phyloP scores from a whole-genome alignment of 1,140 invertebrate species.

The Zaprionus taronus region DNA sequence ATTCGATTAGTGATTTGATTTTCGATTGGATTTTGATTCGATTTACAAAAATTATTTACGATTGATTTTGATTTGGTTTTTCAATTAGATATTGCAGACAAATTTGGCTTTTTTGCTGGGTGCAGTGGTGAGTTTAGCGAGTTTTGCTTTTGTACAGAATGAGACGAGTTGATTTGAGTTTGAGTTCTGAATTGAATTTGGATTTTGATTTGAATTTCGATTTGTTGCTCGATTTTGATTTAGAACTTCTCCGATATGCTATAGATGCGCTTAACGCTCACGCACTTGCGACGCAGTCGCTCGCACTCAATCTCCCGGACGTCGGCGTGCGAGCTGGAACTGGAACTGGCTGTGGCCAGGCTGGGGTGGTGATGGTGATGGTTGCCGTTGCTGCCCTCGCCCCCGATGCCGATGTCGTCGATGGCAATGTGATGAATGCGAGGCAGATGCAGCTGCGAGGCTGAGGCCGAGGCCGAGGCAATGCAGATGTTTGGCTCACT shows the following conservation, averaged over 20 bases:
- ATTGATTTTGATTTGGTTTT: constrained; percentile 27
- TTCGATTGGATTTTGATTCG: constrained; percentile 32
- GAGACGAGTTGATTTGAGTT: constrained; percentile 39
- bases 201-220: constrained; percentile 23
- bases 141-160: constrained; percentile 49
- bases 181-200: constrained; percentile 21
- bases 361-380: neutral
- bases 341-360: constrained; percentile 48
- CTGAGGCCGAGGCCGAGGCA: constrained; percentile 27
- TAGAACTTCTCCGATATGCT: constrained; percentile 84
- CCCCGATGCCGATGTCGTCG: constrained; percentile 65
- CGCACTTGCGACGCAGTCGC: constrained; percentile 81
- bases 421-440: constrained; percentile 75
- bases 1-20: constrained; percentile 58
- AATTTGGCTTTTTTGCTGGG: constrained; percentile 19
- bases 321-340: constrained; percentile 72
- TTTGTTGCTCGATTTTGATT: constrained; percentile 62
- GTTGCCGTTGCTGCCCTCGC: constrained; percentile 12
- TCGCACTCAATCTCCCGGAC: constrained; percentile 83
- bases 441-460: constrained; percentile 25
- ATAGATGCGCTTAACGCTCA: constrained; percentile 84
- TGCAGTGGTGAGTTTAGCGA: constrained; percentile 57
- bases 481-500: constrained; percentile 72
- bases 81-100: constrained; percentile 2
- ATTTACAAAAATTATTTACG: constrained; percentile 25